Base-by-base conservation (phyloP, 2,888 invertebrate genomes). In the Leucoptera coffeella region DNA sequence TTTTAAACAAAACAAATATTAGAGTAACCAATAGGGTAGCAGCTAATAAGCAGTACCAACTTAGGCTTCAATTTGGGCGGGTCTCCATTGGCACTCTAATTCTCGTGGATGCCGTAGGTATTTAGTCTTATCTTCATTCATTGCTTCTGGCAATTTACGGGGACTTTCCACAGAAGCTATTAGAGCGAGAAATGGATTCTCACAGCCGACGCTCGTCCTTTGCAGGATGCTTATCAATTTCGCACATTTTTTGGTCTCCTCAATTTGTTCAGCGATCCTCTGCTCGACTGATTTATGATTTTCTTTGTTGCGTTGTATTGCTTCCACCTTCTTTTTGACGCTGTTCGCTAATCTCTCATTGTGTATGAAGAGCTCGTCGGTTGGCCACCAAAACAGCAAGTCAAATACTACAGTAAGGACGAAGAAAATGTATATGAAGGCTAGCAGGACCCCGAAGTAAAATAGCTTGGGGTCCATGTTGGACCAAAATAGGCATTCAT, bases 401-500 rank as follows among this genome's bases (percentile, higher is more conserved):
- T 69, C 65, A 13, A 39, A 37, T 11, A 61, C 29, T 12, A 61
- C 32, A 26, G 50, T 40, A 2, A 62, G 12, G 5, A 61, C 8
- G 21, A 62, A 49, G 10, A 43, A 39, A 2, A 32, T 31, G 31
- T 62, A 67, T n/a, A 67, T 33, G 11, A 38, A 33, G 1, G 42
- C 26, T 9, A 67, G 31, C 5, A 45, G 43, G 2, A 51, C 12
- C 2, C 48, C 56, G 21, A 55, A 64, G 36, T 56, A 61, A 25
- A 45, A 42, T 10, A 64, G 27, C 15, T 53, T 55, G 2, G 58
- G 47, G 34, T 62, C 55, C 3, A 31, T 24, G 2, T 32, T 35
- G 3, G 51, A 46, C 26, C 49, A 44, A 30, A 62, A 53, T 3
- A 54, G 50, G 29, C 64, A 69, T 2, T 58, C 52, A 4, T 56